Conservation (phyloP, 2,888 invertebrate species). For the Auanema freiburgensis region DNA sequence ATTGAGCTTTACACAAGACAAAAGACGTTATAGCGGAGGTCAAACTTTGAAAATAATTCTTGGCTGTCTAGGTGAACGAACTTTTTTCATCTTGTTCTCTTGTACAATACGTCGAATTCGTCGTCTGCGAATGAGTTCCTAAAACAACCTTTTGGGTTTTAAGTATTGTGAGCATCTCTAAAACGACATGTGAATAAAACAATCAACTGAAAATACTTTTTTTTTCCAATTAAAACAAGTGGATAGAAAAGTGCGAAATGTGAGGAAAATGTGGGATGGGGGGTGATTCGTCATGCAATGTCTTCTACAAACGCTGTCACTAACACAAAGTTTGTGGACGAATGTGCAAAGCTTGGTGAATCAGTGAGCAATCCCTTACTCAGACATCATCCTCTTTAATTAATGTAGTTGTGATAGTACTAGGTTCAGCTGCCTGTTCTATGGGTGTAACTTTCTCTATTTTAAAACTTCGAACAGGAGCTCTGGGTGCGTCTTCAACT, state of each 20-base stretch:
- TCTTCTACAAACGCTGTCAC: background rate
- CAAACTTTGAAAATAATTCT: too few species aligned
- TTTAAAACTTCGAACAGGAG: slow-evolving; percentile 20
- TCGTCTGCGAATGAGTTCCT: slow-evolving; percentile 14
- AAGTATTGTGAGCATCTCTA: too few species aligned
- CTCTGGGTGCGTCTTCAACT: slow-evolving; percentile 9
- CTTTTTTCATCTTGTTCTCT: slow-evolving; percentile 16
- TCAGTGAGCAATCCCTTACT: slow-evolving; percentile 5
- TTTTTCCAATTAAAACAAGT: too few species aligned
- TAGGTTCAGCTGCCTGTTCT: slow-evolving; percentile 9
- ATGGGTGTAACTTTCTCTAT: slow-evolving; percentile 23
- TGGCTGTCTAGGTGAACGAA: background rate
- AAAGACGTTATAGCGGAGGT: too few species aligned
- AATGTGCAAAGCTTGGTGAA: background rate
- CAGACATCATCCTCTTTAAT: slow-evolving; percentile 22
- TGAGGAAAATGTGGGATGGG: too few species aligned
- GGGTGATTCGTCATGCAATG: too few species aligned
- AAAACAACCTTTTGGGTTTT: background rate
- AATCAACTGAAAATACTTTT: too few species aligned
- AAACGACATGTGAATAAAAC: too few species aligned
- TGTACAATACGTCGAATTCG: slow-evolving; percentile 18
- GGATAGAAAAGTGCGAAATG: too few species aligned
- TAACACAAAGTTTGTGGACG: background rate
- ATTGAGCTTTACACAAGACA: too few species aligned
- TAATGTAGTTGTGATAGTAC: slow-evolving; percentile 13